Evolutionary conservation across 1,140 invertebrate species (phyloP), one percentile per base, ranked within the genome.

Genomic region (Drosophila baimaii): DNA sequence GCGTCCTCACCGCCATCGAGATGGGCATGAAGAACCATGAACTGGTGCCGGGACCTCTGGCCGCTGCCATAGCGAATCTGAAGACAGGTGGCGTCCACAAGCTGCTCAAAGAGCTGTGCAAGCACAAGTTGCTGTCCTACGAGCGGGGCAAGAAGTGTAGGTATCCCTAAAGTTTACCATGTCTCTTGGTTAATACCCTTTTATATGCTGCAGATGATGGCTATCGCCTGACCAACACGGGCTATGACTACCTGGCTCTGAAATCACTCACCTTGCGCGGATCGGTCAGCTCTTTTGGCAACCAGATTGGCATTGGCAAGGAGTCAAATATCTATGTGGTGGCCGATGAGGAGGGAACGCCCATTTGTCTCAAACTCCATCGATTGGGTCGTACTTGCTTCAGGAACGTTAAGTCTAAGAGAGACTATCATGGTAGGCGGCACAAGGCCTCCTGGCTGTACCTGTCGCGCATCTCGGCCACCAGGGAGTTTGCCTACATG

Each of bases 1-100:
- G 98, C 68, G 97, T 99, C 19, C 93, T 99, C 15, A 98, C 97
- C 72, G 97, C 98, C 15, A 96, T 99, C 92, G 98, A 99, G 94
- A 99, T 99, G 98, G 98, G 98, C 10, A 99, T 99, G 98, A 99
- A 99, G 92, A 99, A 99, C 92, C 99, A 99, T 90, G 98, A 99
- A 93, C 92, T 99, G 5, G 98, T 99, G 3, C 98, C 98, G 3
- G 95, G 95, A 5, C 93, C 95, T 1, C 92, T 99, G 19, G 95
- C 97, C 13, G 97, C 98, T 29, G 96, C 96, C n/a, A 99, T 99
- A 90, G 98, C 99, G 31, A 97, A 97, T 92, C 93, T 99, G 5
- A 95, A 96, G 74, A 95, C 97, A 82, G 99, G 99, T 31, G 99
- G 98, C 57, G 97, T 98, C 13, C 96, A 98, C 90, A 99, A 99